Percentiles rank a stretch among this genome's conserved stretches.
Evolutionary conservation across 2,888 invertebrate species (phyloP).

Genomic region (Chaitophorus viminalis): DNA sequence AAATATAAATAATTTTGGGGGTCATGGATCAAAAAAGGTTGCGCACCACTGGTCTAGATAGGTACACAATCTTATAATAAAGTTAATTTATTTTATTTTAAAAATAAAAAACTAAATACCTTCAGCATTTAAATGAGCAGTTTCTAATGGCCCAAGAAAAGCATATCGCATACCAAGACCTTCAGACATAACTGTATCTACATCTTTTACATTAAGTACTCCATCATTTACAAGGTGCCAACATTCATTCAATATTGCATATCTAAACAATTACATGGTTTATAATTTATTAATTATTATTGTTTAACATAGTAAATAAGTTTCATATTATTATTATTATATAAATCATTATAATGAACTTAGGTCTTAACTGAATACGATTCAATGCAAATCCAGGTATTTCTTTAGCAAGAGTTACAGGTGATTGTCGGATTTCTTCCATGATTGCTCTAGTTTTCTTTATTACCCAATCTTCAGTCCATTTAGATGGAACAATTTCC

Average conservation of each 20-base stretch:
- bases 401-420: slow-evolving; percentile 86
- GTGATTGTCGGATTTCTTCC: slow-evolving; percentile 90
- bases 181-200: slow-evolving; percentile 93
- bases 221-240: slow-evolving; percentile 88
- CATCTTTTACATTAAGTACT: slow-evolving; percentile 85
- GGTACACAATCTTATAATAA: neutral
- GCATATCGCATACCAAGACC: slow-evolving; percentile 96
- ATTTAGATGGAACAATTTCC: slow-evolving; percentile 93
- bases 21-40: neutral
- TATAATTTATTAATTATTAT: neutral
- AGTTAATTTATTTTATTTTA: neutral
- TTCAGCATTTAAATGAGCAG: slow-evolving; percentile 93
- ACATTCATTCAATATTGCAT: slow-evolving; percentile 91
- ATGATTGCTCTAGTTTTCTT: slow-evolving; percentile 80
- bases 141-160: slow-evolving; percentile 93
- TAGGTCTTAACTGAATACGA: slow-evolving; percentile 90
- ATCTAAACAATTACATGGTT: slow-evolving; percentile 71
- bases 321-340: neutral
- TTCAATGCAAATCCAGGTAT: slow-evolving; percentile 93
- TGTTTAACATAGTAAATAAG: neutral
- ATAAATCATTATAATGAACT: slow-evolving; percentile 66
- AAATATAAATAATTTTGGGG: too few relatives aligned
- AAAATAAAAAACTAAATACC: slow-evolving; percentile 71
- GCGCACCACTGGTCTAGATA: neutral
- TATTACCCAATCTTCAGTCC: slow-evolving; percentile 84